phyloP scores from a whole-genome alignment of 2,888 invertebrate genomes.

The Coleophora flavipennella region DNA sequence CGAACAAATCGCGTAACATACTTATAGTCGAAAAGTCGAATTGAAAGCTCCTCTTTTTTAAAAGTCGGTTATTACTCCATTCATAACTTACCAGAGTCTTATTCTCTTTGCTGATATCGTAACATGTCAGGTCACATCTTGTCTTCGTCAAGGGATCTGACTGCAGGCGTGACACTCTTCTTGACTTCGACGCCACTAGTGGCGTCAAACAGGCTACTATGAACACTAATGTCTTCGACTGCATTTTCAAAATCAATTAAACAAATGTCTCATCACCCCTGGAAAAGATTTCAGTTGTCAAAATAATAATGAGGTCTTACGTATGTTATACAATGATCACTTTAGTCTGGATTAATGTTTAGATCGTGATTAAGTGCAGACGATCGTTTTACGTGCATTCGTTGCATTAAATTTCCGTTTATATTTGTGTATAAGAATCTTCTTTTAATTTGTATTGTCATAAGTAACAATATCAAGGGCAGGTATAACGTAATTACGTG shows the following conservation, averaged over 20 bases:
- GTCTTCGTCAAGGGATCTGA: conserved; percentile 70
- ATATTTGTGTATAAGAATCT: too few relatives aligned
- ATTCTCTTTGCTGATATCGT: conserved; percentile 46
- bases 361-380: too few relatives aligned
- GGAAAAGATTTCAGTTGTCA: neutral
- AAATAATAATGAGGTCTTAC: neutral
- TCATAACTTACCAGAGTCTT: conserved; percentile 43
- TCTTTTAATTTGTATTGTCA: too few relatives aligned
- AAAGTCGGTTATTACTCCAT: too few relatives aligned
- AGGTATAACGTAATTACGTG: too few relatives aligned
- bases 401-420: too few relatives aligned
- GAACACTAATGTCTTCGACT: conserved; percentile 33
- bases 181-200: conserved; percentile 34
- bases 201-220: conserved; percentile 34
- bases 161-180: conserved; percentile 50
- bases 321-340: neutral
- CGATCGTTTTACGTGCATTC: too few relatives aligned
- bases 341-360: neutral
- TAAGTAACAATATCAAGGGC: too few relatives aligned
- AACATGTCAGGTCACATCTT: conserved; percentile 75
- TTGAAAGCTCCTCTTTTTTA: too few relatives aligned
- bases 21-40: too few relatives aligned
- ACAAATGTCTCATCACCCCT: neutral
- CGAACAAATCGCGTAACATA: too few relatives aligned
- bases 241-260: conserved; percentile 29